Percentiles rank a stretch among this genome's conserved stretches.
These are phyloP conservation scores for Bovichtus diacanthus DNA, from an alignment of 2,797 vertebrate species.

Conservation along the genomic window DNA sequence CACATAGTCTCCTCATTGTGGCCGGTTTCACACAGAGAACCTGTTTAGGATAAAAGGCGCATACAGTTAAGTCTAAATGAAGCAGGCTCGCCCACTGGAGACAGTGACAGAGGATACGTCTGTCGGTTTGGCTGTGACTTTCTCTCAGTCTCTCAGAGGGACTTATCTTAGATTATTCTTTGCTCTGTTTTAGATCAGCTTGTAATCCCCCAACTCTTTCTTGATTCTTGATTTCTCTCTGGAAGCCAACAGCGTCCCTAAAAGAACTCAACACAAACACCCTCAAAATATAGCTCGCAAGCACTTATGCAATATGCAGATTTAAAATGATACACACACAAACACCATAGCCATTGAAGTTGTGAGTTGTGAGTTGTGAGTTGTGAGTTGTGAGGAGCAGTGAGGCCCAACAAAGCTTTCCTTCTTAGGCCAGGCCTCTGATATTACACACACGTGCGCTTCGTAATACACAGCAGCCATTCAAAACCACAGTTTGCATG, in stretches of 20 bases:
- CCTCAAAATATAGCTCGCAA: slow-evolving; percentile 11
- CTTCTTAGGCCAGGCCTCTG: slow-evolving; percentile 37
- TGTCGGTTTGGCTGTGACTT: slow-evolving; percentile 45
- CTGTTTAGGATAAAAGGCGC: slow-evolving; percentile 43
- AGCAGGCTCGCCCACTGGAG: slow-evolving; percentile 29
- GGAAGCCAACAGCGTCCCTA: slow-evolving; percentile 13
- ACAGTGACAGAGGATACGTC: slow-evolving; percentile 43
- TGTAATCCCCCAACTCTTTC: slow-evolving; percentile 28
- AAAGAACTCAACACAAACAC: slow-evolving; percentile 26
- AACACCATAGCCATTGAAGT: background rate
- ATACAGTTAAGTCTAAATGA: slow-evolving; percentile 52
- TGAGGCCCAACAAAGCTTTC: slow-evolving; percentile 41
- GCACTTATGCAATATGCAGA: slow-evolving; percentile 25
- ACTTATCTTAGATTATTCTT: slow-evolving; percentile 52
- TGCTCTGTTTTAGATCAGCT: slow-evolving; percentile 52
- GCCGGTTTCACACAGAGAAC: slow-evolving; percentile 54
- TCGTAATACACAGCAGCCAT: slow-evolving; percentile 60
- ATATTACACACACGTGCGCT: slow-evolving; percentile 46
- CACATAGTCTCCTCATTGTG: slow-evolving; percentile 67
- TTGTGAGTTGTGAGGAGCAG: slow-evolving; percentile 31
- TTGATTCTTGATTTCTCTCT: slow-evolving; percentile 18
- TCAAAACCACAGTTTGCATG: slow-evolving; percentile 54
- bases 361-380: slow-evolving; percentile 40
- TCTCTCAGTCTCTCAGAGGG: slow-evolving; percentile 38
- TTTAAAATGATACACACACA: slow-evolving; percentile 29